Conservation (phyloP, 2,888 invertebrate species). For the Epinotia bilunana region DNA sequence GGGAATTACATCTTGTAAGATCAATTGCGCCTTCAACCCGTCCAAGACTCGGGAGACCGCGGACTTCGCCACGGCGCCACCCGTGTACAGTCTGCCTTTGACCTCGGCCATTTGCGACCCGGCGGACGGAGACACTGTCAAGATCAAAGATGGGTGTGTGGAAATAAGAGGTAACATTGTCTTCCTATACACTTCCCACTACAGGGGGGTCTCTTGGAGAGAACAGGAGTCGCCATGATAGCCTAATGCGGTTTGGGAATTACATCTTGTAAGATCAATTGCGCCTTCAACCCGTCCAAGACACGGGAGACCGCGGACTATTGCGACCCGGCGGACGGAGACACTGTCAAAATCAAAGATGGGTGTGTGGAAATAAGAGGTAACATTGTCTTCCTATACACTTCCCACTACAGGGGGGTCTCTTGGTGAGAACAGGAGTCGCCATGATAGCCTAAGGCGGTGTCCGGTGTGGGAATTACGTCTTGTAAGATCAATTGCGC, state of each 20-base stretch:
- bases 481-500: constrained; percentile 88
- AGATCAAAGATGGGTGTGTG: constrained; percentile 79
- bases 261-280: constrained; percentile 74
- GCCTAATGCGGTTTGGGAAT: no score
- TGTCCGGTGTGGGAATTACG: no score
- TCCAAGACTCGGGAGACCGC: constrained; percentile 94
- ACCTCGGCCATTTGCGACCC: constrained; percentile 97
- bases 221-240: no score
- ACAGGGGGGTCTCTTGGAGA: no score
- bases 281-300: constrained; percentile 92
- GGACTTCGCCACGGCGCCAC: constrained; percentile 93
- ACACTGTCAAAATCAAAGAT: constrained; percentile 80
- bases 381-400: constrained; percentile 52
- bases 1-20: no score
- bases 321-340: constrained; percentile 90
- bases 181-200: neutral
- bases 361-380: constrained; percentile 86
- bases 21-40: constrained; percentile 93
- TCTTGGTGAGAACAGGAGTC: no score
- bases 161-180: constrained; percentile 83
- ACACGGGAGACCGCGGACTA: constrained; percentile 97
- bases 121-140: constrained; percentile 84
- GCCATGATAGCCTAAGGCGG: no score
- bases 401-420: no score
- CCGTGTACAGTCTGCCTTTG: constrained; percentile 97